Conservation (phyloP, 1,140 invertebrate species). For the Andrena cerasifolii region DNA sequence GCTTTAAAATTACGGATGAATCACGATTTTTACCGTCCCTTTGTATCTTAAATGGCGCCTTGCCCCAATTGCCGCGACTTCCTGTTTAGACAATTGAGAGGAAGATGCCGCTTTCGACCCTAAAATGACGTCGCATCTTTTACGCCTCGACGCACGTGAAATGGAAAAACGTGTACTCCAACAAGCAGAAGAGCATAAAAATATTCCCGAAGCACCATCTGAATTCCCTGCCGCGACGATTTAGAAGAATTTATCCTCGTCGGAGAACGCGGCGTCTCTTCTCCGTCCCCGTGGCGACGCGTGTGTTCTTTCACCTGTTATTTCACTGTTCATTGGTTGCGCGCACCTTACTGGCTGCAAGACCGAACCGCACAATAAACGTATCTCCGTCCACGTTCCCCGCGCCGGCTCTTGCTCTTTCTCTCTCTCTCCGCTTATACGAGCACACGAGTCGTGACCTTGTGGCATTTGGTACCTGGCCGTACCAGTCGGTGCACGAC, state of each 20-base stretch:
- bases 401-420: background rate
- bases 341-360: conserved; percentile 18
- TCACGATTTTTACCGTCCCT: conserved; percentile 1
- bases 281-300: background rate
- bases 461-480: conserved; percentile 82
- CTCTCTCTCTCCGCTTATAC: conserved; percentile 35
- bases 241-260: conserved; percentile 21
- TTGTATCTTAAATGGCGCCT: background rate
- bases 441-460: conserved; percentile 76
- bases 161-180: background rate
- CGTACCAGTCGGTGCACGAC: conserved; percentile 76
- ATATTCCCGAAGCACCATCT: background rate
- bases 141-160: no score
- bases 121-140: background rate
- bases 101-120: background rate
- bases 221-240: background rate
- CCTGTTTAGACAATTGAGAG: conserved; percentile 7
- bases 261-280: background rate
- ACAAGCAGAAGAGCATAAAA: background rate
- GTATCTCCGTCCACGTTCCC: conserved; percentile 20
- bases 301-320: conserved; percentile 48
- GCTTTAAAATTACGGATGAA: conserved; percentile 6
- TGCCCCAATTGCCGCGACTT: background rate
- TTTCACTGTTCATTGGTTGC: conserved; percentile 42
- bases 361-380: conserved; percentile 27